Conservation (phyloP, 2,888 invertebrate genomes). For the Xanthorhoe designata region DNA sequence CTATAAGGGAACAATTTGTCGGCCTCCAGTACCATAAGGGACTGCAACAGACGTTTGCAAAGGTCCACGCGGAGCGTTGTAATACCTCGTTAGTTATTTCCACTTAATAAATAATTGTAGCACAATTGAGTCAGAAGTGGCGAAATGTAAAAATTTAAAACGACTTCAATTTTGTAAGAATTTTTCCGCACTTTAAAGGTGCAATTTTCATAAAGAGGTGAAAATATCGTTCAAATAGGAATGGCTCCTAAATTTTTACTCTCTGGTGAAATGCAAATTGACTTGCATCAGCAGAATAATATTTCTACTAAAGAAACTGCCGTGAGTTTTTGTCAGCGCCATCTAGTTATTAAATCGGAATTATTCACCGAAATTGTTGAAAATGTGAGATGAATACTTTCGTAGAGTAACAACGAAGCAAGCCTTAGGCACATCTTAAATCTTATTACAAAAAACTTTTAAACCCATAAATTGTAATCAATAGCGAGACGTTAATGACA, state of each 20-base stretch:
- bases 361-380: neutral
- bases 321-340: neutral
- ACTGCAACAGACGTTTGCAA: conserved; percentile 72
- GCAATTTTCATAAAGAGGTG: no score
- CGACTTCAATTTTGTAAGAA: no score
- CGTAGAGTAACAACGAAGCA: conserved; percentile 21
- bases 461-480: conserved; percentile 72
- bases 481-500: conserved; percentile 67
- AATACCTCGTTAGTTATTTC: conserved; percentile 81
- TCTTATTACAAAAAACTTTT: conserved; percentile 45
- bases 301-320: neutral
- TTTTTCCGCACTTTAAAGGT: no score
- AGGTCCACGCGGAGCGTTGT: conserved; percentile 68
- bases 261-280: no score
- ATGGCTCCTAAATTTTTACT: no score
- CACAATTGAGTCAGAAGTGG: conserved; percentile 14
- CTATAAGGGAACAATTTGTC: conserved; percentile 44
- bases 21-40: conserved; percentile 41
- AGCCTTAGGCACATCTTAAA: conserved; percentile 39
- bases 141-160: no score
- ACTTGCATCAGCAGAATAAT: no score
- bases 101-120: conserved; percentile 72
- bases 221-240: no score
- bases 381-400: neutral
- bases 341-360: neutral